Base-by-base conservation (phyloP, 2,113 vertebrate genomes). In the Tricholaema leucomelas region DNA sequence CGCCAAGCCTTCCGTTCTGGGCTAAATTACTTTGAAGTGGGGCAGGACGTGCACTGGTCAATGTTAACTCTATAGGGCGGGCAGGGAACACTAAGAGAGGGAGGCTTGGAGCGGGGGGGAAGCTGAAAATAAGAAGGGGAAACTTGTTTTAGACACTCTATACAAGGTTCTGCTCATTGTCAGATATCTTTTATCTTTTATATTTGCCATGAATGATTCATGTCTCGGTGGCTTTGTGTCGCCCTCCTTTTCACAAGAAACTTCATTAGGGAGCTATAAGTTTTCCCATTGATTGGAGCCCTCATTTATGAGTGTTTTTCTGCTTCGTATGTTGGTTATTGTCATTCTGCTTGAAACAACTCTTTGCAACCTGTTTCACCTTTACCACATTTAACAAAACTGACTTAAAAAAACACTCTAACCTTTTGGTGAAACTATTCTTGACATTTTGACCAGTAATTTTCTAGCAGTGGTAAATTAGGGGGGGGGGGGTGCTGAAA, bases 141-240 rank as follows among this genome's bases (percentile, higher is more conserved):
- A 98, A 97, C 98, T 98, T 98, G 98, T 98, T 98, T 98, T 97
- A 98, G 98, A 97, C 96, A 98, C 97, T 98, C 98, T 97, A 98
- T 98, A 98, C 98, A 98, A 98, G 98, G 96, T 97, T 97, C 96
- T 97, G 97, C 97, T 97, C 98, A 98, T 99, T 99, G 98, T 99
- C 97, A 97, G 96, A 95, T 97, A 98, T 97, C 98, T 98, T 99
- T 98, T 98, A 98, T 99, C 98, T 98, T 98, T 98, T 98, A 98
- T 99, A 98, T 99, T 98, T 98, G 97, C 98, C 98, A 99, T 98
- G 98, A 98, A 99, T 98, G 98, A 99, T 98, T 99, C 98, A 98
- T 98, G 98, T 98, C 96, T 97, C 92, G 81, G 97, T 97, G 97
- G 98, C 98, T 98, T 98, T 98, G 98, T 98, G 96, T 97, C 84